Evolutionary conservation across 92 coral and sea anemone species (phyloP), one percentile per base, ranked within the genome.

Genomic region (Muricea muricata): DNA sequence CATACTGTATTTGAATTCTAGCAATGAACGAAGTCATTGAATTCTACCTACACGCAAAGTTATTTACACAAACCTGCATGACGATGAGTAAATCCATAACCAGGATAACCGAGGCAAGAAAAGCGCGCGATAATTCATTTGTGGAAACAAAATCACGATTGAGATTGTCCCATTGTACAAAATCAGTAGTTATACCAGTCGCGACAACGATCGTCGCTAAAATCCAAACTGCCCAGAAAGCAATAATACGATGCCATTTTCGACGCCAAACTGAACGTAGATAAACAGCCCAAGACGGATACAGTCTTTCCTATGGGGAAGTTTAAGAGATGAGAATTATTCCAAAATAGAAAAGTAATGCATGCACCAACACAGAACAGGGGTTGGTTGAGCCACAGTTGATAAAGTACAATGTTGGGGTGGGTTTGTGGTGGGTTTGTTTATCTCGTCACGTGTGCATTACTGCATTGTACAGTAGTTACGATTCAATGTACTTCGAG

Each of bases 61-160:
- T 37, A 37, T 9, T n/a, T 17, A 10, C 2, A 52, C 60, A 0
- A 35, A 96, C 99, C 98, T 96, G 99, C 99, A 96, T 93, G 45
- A 96, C 97, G 56, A 96, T 96, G 52, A 89, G 77, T 32, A 96
- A 88, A 67, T 96, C 99, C 90, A 91, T 90, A 32, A 96, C 87
- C 55, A 96, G 91, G 23, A 96, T 96, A 41, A 90, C 76, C 0
- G 99, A 92, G 4, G 99, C 98, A 56, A 96, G 90, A 73, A 96
- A 93, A n/a, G 99, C 99, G 10, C 99, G 92, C 23, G 98, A 93
- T 48, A 96, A 84, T 60, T 96, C 99, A 56, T 96, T 96, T 35
- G 99, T 93, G 35, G 98, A 83, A 1, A 96, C 99, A 82, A 96
- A 93, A 72, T 93, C 97, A 20, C 93, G 77, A 72, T 96, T 96